phyloP scores from a whole-genome alignment of 2,113 vertebrate genomes.

The Eptesicus fuscus region DNA sequence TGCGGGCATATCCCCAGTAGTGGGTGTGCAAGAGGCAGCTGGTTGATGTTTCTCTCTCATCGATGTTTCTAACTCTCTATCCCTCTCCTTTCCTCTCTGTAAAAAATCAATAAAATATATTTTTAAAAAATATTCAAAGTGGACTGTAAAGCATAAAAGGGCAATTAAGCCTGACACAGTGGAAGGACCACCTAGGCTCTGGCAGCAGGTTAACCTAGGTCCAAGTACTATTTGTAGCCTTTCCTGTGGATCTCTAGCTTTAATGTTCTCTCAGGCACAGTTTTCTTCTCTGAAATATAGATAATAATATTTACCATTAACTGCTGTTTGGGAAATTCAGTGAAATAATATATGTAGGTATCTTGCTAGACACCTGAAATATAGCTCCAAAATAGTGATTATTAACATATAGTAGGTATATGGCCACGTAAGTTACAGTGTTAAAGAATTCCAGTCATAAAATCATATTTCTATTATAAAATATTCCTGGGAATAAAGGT shows the following conservation, averaged over 20 bases:
- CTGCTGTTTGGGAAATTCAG: neutral
- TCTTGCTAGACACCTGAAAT: neutral
- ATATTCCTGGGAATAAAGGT: neutral
- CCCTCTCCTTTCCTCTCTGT: too few relatives aligned
- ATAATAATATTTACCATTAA: neutral
- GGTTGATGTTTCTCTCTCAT: too few relatives aligned
- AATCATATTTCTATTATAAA: neutral
- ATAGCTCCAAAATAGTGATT: neutral
- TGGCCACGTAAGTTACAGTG: neutral
- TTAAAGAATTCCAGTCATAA: neutral
- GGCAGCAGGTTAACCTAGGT: accelerated
- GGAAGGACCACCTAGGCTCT: neutral
- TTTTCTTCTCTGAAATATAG: neutral
- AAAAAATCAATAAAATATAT: too few relatives aligned
- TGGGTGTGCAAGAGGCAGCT: too few relatives aligned
- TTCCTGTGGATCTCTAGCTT: neutral
- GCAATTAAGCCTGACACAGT: too few relatives aligned
- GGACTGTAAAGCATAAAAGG: neutral
- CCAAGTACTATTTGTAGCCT: neutral
- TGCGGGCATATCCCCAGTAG: too few relatives aligned
- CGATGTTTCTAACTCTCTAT: too few relatives aligned
- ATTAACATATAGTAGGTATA: neutral
- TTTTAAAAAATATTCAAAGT: neutral
- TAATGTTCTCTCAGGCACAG: neutral
- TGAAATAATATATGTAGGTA: neutral